Conservation (phyloP, 2,113 vertebrate species). For the Phylloscopus trochiloides region DNA sequence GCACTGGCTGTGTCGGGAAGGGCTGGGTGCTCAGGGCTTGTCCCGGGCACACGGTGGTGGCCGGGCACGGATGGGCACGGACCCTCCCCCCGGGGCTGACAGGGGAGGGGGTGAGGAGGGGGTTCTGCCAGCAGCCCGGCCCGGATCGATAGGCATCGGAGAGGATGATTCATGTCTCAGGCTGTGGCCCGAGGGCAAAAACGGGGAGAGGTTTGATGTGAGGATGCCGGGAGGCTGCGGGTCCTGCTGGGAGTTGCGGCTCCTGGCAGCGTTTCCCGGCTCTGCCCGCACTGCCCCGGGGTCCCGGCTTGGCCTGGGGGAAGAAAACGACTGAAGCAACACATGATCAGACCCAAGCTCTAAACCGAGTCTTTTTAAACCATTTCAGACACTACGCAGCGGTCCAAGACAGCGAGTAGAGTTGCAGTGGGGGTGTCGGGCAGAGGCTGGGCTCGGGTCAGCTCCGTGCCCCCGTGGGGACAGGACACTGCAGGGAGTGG, state of each 20-base stretch:
- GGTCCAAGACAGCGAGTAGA: background rate
- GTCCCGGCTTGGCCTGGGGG: slow-evolving; percentile 10
- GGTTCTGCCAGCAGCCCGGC: background rate
- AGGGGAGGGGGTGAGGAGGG: background rate
- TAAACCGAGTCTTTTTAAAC: background rate
- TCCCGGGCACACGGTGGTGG: accelerated
- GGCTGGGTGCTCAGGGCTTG: background rate
- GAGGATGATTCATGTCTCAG: slow-evolving; percentile 36
- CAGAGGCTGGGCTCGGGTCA: background rate
- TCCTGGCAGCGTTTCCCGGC: background rate
- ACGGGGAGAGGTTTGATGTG: slow-evolving; percentile 11
- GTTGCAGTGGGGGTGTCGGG: accelerated
- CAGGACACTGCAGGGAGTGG: background rate
- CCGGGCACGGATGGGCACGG: accelerated
- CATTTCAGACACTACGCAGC: accelerated
- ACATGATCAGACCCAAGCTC: background rate
- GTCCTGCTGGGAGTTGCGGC: background rate
- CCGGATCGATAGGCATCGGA: background rate
- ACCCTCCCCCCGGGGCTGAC: accelerated
- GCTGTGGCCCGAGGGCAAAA: slow-evolving; percentile 37
- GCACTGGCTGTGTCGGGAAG: background rate
- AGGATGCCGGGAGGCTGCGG: background rate
- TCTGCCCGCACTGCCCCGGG: background rate
- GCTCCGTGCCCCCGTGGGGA: background rate
- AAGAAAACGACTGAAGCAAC: background rate